Base-by-base conservation (phyloP, 37 sponge, comb jelly and placozoan genomes). In the Beroe forskalii region DNA sequence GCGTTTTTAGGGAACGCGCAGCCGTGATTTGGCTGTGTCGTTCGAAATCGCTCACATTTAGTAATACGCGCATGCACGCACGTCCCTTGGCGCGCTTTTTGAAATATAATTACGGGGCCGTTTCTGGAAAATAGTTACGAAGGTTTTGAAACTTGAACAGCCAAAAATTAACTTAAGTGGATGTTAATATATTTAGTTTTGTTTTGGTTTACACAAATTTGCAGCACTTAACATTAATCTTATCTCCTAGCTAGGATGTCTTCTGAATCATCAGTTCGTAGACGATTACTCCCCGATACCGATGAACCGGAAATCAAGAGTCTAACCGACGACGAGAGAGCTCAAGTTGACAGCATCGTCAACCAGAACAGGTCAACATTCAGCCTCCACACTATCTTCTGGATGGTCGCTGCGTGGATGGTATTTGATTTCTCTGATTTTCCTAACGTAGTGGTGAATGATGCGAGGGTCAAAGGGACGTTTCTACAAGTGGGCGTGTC, bases 281-380 rank as follows among this genome's bases (percentile, higher is more conserved):
- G 66, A 63, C 66, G 66, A 63, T 19, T 63, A 23, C 66, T 63
- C 25, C 66, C 66, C 66, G 66, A 63, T 28, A 17, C 38, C 6
- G 75, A 72, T 38, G 75, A 72, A 32, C 75, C 75, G 9, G 40
- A 38, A 35, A 72, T 72, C 36, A 38, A 33, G 39, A 72, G 35
- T 38, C 75, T 72, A 72, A 72, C 75, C 1, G 75, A 72, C 35
- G 75, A 72, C 4, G 75, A 72, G 14, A 72, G 75, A 37, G 30
- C 4, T 20, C 39, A 35, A 36, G 35, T 72, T 19, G 75, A 72
- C 75, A 30, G 3, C 12, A 30, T 72, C 14, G 12, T 37, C 12
- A 30, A 23, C 39, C 38, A 36, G 35, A 72, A 72, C 75, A 33
- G 30, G 14, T 38, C 38, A 3, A 72, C 28, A 35, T 37, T 72